Evolutionary conservation across 2,113 vertebrate genomes (phyloP), one percentile per base, ranked within the genome.

Genomic region (Benitochromis conjunctus): DNA sequence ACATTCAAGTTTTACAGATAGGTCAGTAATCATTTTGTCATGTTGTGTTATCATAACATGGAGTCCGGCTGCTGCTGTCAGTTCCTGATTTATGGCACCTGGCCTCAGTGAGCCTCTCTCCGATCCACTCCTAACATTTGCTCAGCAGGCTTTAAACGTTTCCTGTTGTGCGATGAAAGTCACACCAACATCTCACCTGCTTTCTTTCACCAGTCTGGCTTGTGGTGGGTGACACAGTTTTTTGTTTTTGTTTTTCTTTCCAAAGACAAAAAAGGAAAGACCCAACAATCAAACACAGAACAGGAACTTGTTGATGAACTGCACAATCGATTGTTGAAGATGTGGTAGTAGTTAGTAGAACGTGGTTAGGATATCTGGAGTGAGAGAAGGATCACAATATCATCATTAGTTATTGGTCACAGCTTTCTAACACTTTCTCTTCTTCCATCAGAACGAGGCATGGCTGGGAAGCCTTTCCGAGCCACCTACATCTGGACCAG

Each of bases 401-500:
- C 41, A 76, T 26, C 62, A 66, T 66, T 66, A 54, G 7, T 4
- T 8, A 31, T 54, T 80, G 6, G 29, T 77, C 26, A 24, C 8
- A 21, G 24, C 6, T 58, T 38, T 81, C 48, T 57, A 77, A 69
- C 11, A 80, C 41, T 76, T 76, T 48, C 8, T 53, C 12, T 81
- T 57, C 71, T 43, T 81, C 64, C 55, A 48, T 74, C 87, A 98
- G 97, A 96, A 81, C 96, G 92, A 91, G 96, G 95, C 88, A 97
- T 98, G 96, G 98, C 96, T 2, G 97, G 97, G 91, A 98, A 97
- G 92, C 98, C 98, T 0, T 99, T 99, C 89, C 96, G 98, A 84
- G 98, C 98, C 74, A 99, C 99, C 0, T 97, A 96, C 1, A 97
- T 99, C 76, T 99, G 99, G 99, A 96, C 97, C 89, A 99, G 97